A percentile compares a stretch with the other conserved stretches of the same genome.
Conservation (phyloP, 1,140 invertebrate genomes). For the Lucilia sericata region DNA sequence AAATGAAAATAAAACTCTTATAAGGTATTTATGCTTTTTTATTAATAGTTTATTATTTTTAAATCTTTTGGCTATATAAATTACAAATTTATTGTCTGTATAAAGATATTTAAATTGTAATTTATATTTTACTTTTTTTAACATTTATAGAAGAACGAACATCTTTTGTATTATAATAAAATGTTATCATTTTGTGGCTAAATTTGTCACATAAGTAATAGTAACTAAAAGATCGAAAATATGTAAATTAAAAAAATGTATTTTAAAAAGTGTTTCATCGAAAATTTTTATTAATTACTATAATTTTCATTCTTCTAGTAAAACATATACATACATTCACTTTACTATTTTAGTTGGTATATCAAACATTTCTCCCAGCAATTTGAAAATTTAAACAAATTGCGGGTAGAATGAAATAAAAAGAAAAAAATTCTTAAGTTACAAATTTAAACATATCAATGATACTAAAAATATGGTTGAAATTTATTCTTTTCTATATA, state of each 20-base stretch:
- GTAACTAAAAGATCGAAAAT: not conserved
- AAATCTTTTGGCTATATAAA: conserved; percentile 22
- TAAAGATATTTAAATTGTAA: conserved; percentile 26
- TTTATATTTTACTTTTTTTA: not conserved
- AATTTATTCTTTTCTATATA: no score
- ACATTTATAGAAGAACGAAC: not conserved
- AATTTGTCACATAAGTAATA: not conserved
- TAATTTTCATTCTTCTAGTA: no score
- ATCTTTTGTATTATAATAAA: not conserved
- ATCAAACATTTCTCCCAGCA: no score
- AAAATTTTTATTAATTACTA: no score
- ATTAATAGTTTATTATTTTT: not conserved
- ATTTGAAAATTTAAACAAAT: no score
- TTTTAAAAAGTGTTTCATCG: not conserved
- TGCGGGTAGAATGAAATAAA: no score
- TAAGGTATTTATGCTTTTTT: not conserved
- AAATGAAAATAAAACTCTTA: conserved; percentile 1
- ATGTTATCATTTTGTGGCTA: not conserved
- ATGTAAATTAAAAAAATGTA: no score
- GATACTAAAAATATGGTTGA: no score
- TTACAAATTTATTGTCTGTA: conserved; percentile 32
- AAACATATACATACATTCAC: no score
- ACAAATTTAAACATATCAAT: no score
- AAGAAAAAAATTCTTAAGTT: no score
- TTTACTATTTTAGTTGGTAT: no score